phyloP scores from a whole-genome alignment of 2,797 vertebrate species.

The Sebastes kiyomatsui region DNA sequence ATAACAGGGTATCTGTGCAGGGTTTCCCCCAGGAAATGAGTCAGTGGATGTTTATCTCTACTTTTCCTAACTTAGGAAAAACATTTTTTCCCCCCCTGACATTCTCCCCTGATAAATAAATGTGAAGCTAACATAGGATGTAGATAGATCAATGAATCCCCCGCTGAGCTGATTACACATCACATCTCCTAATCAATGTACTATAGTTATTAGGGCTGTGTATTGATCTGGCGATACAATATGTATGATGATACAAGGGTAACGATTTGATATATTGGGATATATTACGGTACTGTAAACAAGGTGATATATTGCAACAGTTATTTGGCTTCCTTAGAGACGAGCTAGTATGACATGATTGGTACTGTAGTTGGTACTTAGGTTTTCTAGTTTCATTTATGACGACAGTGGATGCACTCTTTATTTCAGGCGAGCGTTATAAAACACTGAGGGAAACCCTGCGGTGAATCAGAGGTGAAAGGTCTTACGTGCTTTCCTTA shows the following conservation, averaged over 20 bases:
- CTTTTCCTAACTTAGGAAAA: not conserved
- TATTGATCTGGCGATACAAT: too few relatives aligned
- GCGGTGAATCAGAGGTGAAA: slow-evolving; percentile 2
- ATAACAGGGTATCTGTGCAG: not conserved
- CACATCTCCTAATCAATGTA: not conserved
- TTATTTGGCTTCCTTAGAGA: too few relatives aligned
- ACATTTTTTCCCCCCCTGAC: not conserved
- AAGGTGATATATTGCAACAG: too few relatives aligned
- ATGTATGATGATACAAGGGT: too few relatives aligned
- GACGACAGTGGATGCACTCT: not conserved
- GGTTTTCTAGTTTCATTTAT: not conserved
- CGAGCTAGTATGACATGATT: too few relatives aligned
- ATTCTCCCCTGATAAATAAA: not conserved
- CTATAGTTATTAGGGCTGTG: not conserved
- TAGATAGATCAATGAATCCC: not conserved
- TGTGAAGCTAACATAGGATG: not conserved
- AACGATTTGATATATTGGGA: too few relatives aligned
- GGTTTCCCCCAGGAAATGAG: not conserved
- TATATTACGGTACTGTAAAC: too few relatives aligned
- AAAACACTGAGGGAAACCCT: not conserved
- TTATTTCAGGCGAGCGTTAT: not conserved
- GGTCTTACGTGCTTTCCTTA: not conserved
- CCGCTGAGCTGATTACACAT: not conserved
- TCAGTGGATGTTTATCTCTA: not conserved
- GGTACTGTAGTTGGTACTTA: too few relatives aligned